Conservation (phyloP, 2,888 invertebrate genomes). For the Pelosia muscerda region DNA sequence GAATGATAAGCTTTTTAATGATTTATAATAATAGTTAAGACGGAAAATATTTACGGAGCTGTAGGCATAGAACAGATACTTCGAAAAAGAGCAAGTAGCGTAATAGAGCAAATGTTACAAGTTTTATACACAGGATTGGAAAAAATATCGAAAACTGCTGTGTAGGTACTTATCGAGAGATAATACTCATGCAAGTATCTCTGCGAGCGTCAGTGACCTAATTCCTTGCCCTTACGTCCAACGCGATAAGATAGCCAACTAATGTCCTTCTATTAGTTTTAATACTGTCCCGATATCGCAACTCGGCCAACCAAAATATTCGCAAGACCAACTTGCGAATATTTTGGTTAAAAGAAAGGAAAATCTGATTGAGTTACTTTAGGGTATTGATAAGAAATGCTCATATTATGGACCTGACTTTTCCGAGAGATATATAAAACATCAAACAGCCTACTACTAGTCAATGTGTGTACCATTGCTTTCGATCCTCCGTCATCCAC, state of each 20-base stretch:
- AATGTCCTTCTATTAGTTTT: slow-evolving; percentile 36
- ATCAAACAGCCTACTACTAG: no score
- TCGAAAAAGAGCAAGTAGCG: no score
- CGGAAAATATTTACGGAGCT: no score
- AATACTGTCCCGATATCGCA: slow-evolving; percentile 7
- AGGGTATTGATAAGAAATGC: background rate
- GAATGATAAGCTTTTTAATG: no score
- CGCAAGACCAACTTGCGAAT: no score
- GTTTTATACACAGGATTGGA: background rate
- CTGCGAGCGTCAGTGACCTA: slow-evolving; percentile 31
- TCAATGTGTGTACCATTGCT: no score
- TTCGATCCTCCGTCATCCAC: no score
- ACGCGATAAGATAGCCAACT: slow-evolving; percentile 40
- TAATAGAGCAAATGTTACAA: background rate
- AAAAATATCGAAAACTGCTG: background rate
- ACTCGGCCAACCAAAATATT: background rate
- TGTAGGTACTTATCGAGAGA: slow-evolving; percentile 26
- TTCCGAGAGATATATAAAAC: no score
- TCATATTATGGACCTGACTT: no score
- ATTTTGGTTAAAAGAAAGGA: background rate
- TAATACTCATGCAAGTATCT: slow-evolving; percentile 20
- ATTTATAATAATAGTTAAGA: no score
- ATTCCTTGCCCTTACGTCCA: slow-evolving; percentile 40
- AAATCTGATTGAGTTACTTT: background rate
- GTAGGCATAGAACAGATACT: no score